A percentile compares a stretch with the other conserved stretches of the same genome.
phyloP scores from a whole-genome alignment of 2,888 invertebrate species.

The Meiosimyza platycephala region DNA sequence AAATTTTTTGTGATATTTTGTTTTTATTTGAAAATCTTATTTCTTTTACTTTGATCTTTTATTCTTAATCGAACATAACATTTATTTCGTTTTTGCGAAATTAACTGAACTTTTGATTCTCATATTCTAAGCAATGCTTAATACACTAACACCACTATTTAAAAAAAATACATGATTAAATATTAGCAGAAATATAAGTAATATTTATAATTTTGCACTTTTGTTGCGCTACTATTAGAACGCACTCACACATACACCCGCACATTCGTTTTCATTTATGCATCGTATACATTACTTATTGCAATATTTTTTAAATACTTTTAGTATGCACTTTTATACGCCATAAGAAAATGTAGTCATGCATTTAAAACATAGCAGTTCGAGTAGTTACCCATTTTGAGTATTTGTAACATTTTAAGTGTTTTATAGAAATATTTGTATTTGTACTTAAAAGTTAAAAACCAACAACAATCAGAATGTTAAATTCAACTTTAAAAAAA shows the following conservation, averaged over 20 bases:
- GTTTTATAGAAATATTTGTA: not conserved
- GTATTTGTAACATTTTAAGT: too few relatives aligned
- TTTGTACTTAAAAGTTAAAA: slow-evolving; percentile 6
- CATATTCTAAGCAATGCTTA: slow-evolving; percentile 33
- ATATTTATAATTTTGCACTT: slow-evolving; percentile 10
- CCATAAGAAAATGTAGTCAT: slow-evolving; percentile 5
- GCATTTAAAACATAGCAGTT: too few relatives aligned
- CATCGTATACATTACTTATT: not conserved
- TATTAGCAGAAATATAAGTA: not conserved
- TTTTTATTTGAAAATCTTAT: not conserved
- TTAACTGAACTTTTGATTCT: slow-evolving; percentile 34
- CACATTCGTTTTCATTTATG: not conserved
- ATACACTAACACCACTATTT: not conserved
- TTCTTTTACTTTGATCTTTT: slow-evolving; percentile 4
- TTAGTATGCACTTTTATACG: slow-evolving; percentile 4
- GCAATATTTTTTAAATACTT: not conserved
- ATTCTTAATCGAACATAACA: slow-evolving; percentile 10
- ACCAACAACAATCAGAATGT: slow-evolving; percentile 5
- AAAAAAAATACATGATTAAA: not conserved
- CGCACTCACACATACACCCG: not conserved
- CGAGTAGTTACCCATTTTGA: too few relatives aligned
- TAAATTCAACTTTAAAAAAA: too few relatives aligned
- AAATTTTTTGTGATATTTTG: not conserved
- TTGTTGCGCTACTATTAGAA: not conserved
- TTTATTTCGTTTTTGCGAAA: slow-evolving; percentile 17